Conservation (phyloP, 2,113 vertebrate genomes). For the Gadus macrocephalus region DNA sequence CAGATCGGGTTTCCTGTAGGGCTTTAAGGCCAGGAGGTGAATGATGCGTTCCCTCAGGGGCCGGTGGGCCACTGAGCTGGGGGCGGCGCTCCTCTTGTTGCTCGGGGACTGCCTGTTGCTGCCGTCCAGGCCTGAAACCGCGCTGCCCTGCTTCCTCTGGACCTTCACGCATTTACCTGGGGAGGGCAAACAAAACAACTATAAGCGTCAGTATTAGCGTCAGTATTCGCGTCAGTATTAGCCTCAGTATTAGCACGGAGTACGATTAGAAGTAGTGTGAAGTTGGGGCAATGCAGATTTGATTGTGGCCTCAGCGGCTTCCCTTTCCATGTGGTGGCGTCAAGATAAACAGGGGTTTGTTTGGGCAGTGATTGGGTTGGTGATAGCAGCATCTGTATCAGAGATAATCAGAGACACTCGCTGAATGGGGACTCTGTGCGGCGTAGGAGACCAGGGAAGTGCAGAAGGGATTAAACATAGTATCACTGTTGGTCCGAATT, state of each 20-base stretch:
- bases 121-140: conserved; percentile 47
- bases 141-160: conserved; percentile 57
- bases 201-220: too few relatives aligned
- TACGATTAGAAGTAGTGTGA: too few relatives aligned
- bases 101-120: conserved; percentile 70
- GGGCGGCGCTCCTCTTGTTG: conserved; percentile 62
- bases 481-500: too few relatives aligned
- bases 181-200: conserved; percentile 36
- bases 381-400: conserved; percentile 19
- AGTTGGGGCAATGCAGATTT: neutral
- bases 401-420: conserved; percentile 6
- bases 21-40: conserved; percentile 72
- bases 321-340: neutral
- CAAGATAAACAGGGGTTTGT: neutral
- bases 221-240: too few relatives aligned
- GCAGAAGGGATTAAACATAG: too few relatives aligned
- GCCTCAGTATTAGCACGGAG: neutral
- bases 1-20: conserved; percentile 72
- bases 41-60: conserved; percentile 68
- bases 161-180: conserved; percentile 71
- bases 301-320: neutral
- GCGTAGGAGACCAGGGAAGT: too few relatives aligned
- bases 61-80: conserved; percentile 60
- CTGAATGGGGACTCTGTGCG: too few relatives aligned
- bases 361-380: conserved; percentile 1